Percentiles rank a stretch among this genome's conserved stretches.
Evolutionary conservation across 2,797 vertebrate genomes (phyloP).

Genomic region (Pterois miles): DNA sequence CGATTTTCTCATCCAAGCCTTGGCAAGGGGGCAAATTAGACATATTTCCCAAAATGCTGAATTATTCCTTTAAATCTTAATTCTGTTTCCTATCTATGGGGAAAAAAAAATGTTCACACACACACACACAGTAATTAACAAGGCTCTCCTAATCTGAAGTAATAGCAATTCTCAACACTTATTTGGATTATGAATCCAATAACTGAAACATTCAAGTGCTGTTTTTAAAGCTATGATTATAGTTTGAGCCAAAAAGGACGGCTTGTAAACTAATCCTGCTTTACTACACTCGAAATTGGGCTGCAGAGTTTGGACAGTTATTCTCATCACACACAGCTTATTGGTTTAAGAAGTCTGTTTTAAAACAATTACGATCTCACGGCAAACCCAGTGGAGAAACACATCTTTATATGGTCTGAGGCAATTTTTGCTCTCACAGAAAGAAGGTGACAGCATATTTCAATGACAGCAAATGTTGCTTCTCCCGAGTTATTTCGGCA

Average conservation of each 20-base stretch:
- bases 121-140: not conserved
- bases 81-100: not conserved
- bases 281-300: constrained; percentile 19
- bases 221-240: not conserved
- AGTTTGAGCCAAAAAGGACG: constrained; percentile 16
- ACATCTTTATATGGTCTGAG: constrained; percentile 4
- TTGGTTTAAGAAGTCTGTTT: constrained; percentile 31
- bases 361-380: constrained; percentile 19
- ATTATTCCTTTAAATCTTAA: constrained; percentile 6
- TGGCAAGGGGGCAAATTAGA: not conserved
- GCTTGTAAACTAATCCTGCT: constrained; percentile 28
- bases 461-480: constrained; percentile 45
- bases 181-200: not conserved
- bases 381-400: not conserved
- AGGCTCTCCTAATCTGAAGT: constrained; percentile 14
- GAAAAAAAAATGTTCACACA: not conserved
- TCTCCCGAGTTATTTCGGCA: constrained; percentile 35
- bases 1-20: not conserved
- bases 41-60: not conserved
- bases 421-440: constrained; percentile 21
- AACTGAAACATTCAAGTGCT: not conserved
- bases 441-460: constrained; percentile 29
- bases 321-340: not conserved
- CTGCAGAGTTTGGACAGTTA: constrained; percentile 8
- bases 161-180: constrained; percentile 46